phyloP scores from a whole-genome alignment of 1,140 invertebrate species.

The Phocides pigmalion region DNA sequence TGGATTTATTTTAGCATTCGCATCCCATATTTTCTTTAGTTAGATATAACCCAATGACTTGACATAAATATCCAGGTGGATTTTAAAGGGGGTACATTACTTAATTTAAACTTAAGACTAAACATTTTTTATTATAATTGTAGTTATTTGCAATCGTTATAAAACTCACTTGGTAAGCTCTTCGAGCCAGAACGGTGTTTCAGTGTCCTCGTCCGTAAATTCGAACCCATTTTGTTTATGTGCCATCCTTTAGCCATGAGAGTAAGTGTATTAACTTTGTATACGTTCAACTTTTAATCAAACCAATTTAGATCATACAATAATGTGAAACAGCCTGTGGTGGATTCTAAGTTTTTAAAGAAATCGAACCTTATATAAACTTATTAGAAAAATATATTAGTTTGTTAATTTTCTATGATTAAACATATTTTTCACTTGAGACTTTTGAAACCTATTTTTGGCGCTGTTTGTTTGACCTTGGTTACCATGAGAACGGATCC shows the following conservation, averaged over 20 bases:
- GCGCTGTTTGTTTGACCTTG: slow-evolving; percentile 80
- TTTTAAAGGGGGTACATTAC: no score
- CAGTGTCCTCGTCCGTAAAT: slow-evolving; percentile 52
- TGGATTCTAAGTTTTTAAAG: background rate
- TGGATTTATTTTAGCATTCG: no score
- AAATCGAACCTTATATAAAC: background rate
- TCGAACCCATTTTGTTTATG: slow-evolving; percentile 58
- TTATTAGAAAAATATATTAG: slow-evolving; percentile 6
- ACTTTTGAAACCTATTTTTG: slow-evolving; percentile 77
- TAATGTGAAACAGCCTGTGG: background rate
- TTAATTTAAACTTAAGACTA: no score
- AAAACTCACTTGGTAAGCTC: slow-evolving; percentile 73
- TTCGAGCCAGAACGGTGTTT: slow-evolving; percentile 71
- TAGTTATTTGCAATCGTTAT: no score
- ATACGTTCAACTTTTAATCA: slow-evolving; percentile 6
- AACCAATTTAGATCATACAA: slow-evolving; percentile 1
- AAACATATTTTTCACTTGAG: slow-evolving; percentile 55
- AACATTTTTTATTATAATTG: no score
- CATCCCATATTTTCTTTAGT: no score
- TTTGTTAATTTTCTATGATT: background rate
- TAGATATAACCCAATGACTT: no score
- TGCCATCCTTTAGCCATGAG: slow-evolving; percentile 69
- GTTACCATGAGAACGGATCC: slow-evolving; percentile 55
- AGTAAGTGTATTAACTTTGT: slow-evolving; percentile 30
- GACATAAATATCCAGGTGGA: no score